Evolutionary conservation across 2,888 invertebrate species (phyloP).

Genomic region (Andrena minutula): DNA sequence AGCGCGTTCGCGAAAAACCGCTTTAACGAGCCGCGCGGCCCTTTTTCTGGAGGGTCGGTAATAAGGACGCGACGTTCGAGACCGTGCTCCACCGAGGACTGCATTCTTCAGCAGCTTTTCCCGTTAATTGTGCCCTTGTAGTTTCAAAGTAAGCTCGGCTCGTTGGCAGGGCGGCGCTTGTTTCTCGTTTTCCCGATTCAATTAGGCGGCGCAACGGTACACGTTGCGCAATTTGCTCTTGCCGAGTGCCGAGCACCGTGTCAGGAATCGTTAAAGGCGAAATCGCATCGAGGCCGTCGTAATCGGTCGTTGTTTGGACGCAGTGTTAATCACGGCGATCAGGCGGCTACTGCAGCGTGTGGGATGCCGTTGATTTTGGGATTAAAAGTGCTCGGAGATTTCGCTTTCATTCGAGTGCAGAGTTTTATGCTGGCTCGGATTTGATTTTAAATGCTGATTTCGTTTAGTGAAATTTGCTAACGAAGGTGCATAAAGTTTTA

Average conservation of each 20-base stretch:
- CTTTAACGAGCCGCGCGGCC: conserved; percentile 77
- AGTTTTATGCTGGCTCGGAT: no score
- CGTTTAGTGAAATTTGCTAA: no score
- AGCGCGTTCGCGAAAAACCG: conserved; percentile 70
- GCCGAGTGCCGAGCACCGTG: neutral
- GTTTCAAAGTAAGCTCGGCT: conserved; percentile 15
- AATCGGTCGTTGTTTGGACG: conserved; percentile 26
- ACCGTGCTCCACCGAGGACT: neutral
- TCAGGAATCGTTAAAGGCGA: conserved; percentile 24
- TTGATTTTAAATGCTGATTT: no score
- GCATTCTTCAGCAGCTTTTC: conserved; percentile 17
- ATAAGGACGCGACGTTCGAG: conserved; percentile 59
- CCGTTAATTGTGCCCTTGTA: conserved; percentile 22
- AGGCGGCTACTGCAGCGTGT: neutral
- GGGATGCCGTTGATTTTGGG: no score
- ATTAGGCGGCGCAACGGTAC: conserved; percentile 3
- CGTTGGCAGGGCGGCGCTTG: neutral
- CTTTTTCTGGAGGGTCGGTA: conserved; percentile 59
- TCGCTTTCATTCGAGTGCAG: no score
- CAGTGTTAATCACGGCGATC: conserved; percentile 47
- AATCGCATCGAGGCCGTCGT: conserved; percentile 16
- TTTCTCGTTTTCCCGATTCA: neutral
- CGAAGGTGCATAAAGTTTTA: no score
- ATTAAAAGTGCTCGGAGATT: no score
- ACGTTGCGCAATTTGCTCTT: conserved; percentile 22